Percentiles rank a stretch among this genome's conserved stretches.
These are phyloP conservation scores for Chelidonichthys spinosus DNA, from an alignment of 2,797 vertebrate species.

Conservation along the genomic window DNA sequence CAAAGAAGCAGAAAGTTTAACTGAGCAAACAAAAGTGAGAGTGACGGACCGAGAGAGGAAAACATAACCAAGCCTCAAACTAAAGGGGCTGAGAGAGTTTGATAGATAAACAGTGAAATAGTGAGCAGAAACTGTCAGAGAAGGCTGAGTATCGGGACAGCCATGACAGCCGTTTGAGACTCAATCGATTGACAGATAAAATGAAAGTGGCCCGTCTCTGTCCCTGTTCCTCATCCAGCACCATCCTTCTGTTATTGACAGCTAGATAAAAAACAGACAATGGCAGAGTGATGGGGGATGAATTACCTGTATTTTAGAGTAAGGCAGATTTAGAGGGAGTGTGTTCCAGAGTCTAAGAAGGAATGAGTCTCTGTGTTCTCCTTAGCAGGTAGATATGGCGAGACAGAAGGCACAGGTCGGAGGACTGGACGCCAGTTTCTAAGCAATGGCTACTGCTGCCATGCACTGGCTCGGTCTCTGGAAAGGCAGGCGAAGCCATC, in stretches of 20 bases:
- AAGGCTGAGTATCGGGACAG: constrained; percentile 15
- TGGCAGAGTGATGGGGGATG: constrained; percentile 18
- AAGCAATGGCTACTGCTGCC: constrained; percentile 11
- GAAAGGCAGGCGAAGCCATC: not conserved
- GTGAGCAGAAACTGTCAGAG: constrained; percentile 18
- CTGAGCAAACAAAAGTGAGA: constrained; percentile 44
- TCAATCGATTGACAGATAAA: constrained; percentile 55
- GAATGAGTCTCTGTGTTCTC: constrained; percentile 20
- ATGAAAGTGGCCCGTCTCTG: constrained; percentile 44
- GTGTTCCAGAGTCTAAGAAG: constrained; percentile 12
- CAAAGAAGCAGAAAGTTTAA: constrained; percentile 28
- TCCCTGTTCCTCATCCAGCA: constrained; percentile 30
- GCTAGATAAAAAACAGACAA: constrained; percentile 33
- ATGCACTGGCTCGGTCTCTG: constrained; percentile 11
- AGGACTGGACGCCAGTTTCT: constrained; percentile 12
- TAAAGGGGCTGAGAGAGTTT: constrained; percentile 22
- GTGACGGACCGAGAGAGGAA: constrained; percentile 15
- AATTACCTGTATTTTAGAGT: constrained; percentile 20
- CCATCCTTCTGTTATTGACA: constrained; percentile 34
- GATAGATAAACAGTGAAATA: constrained; percentile 45
- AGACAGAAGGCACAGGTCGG: constrained; percentile 32
- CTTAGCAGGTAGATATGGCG: constrained; percentile 42
- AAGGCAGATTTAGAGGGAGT: not conserved
- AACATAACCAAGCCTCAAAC: constrained; percentile 31
- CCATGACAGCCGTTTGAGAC: constrained; percentile 37